These are phyloP conservation scores for Eupelmus urozonus DNA, from an alignment of 2,888 invertebrate genomes.

Conservation along the genomic window DNA sequence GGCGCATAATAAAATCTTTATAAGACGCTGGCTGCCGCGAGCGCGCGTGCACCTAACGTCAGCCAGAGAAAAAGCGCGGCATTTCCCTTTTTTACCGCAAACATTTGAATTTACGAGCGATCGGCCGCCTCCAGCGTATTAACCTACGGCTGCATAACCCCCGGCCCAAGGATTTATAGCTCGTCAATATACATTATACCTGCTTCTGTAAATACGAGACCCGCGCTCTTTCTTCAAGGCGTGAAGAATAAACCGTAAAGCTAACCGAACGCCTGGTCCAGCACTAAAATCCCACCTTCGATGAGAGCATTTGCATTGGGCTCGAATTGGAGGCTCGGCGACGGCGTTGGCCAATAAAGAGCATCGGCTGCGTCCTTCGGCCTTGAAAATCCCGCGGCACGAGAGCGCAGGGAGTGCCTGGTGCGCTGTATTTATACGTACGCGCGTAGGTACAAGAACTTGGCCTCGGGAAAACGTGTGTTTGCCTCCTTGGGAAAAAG, in stretches of 20 bases:
- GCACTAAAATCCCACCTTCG: too few relatives aligned
- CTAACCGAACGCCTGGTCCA: not conserved
- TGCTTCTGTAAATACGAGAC: conserved; percentile 36
- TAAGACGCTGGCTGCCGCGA: not conserved
- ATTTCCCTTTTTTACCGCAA: conserved; percentile 31
- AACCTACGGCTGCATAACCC: conserved; percentile 33
- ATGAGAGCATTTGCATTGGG: too few relatives aligned
- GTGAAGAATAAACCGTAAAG: not conserved
- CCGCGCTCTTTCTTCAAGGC: not conserved
- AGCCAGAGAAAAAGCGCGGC: conserved; percentile 11
- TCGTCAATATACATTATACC: conserved; percentile 15
- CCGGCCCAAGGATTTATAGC: conserved; percentile 39
- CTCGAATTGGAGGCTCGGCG: not conserved
- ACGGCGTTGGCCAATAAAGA: not conserved
- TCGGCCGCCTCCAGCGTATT: conserved; percentile 9
- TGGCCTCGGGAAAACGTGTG: conserved; percentile 44
- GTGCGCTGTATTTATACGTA: too few relatives aligned
- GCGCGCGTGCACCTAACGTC: too few relatives aligned
- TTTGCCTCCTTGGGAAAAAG: conserved; percentile 30
- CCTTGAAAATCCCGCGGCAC: conserved; percentile 34
- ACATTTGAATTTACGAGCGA: conserved; percentile 43
- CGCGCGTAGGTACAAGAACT: conserved; percentile 28
- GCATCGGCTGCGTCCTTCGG: conserved; percentile 27
- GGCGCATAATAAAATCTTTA: conserved; percentile 27
- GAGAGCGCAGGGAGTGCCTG: conserved; percentile 39